Evolutionary conservation across 92 coral and sea anemone species (phyloP).

Genomic region (Umimayanthus kanabou): DNA sequence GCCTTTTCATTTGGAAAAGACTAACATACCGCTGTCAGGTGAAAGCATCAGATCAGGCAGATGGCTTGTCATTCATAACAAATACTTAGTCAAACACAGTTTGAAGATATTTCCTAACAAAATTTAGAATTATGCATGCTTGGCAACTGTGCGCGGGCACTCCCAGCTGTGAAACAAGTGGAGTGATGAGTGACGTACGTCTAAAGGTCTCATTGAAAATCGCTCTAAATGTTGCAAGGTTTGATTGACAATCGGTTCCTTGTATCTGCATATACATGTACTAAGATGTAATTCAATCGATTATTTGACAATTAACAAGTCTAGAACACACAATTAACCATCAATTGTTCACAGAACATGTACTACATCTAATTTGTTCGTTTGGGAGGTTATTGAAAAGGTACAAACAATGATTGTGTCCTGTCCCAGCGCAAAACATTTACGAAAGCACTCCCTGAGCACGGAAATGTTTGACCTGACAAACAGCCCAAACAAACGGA

Average conservation of each 20-base stretch:
- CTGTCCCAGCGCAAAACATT: constrained; percentile 2
- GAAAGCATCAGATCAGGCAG: constrained; percentile 16
- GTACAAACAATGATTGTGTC: constrained; percentile 21
- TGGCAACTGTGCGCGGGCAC: constrained; percentile 34
- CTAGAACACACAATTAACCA: constrained; percentile 86
- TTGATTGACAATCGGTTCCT: constrained; percentile 81
- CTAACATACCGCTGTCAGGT: background rate
- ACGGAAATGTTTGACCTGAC: constrained; percentile 3
- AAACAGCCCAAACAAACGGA: constrained; percentile 10
- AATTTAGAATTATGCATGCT: constrained; percentile 32
- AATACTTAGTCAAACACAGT: constrained; percentile 30
- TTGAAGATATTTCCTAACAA: constrained; percentile 1
- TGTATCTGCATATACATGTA: constrained; percentile 80
- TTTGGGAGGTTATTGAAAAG: constrained; percentile 22
- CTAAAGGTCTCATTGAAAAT: constrained; percentile 49
- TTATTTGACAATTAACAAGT: constrained; percentile 91
- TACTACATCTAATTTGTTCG: constrained; percentile 62
- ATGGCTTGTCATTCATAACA: background rate
- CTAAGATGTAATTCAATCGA: constrained; percentile 90
- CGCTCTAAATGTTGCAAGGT: constrained; percentile 32
- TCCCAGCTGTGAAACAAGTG: constrained; percentile 50
- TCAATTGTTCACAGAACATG: constrained; percentile 84
- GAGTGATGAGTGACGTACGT: constrained; percentile 31
- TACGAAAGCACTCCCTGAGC: background rate
- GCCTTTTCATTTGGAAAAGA: constrained; percentile 15